Conservation (phyloP, 2,888 invertebrate species). For the Keiferia lycopersicella region DNA sequence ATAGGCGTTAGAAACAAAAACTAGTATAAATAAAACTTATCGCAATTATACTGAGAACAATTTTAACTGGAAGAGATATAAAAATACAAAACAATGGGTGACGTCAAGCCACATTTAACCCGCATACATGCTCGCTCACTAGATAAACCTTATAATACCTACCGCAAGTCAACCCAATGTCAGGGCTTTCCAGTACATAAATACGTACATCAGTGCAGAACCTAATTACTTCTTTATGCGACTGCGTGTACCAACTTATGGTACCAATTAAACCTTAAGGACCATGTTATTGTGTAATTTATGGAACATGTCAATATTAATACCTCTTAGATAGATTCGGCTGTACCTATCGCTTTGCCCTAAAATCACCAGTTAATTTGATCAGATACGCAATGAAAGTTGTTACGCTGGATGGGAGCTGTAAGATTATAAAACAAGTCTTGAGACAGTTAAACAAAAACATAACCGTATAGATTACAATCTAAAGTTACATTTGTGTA, state of each 20-base stretch:
- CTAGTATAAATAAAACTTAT: neutral
- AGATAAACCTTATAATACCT: constrained; percentile 36
- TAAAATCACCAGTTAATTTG: constrained; percentile 7
- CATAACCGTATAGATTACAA: constrained; percentile 4
- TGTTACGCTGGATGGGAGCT: neutral
- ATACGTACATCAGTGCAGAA: neutral
- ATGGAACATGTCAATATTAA: no score
- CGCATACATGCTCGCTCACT: constrained; percentile 37
- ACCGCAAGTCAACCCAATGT: constrained; percentile 38
- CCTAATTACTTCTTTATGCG: neutral
- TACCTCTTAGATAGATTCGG: neutral
- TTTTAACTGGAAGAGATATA: neutral
- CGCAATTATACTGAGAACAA: neutral
- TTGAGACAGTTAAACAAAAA: constrained; percentile 16
- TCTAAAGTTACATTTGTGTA: constrained; percentile 18
- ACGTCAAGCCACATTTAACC: constrained; percentile 54
- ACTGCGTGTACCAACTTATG: no score
- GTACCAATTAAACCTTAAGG: no score
- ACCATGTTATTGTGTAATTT: no score
- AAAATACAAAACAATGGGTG: constrained; percentile 39
- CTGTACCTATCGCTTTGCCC: neutral
- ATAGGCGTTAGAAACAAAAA: neutral
- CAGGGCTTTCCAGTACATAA: constrained; percentile 27
- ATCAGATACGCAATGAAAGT: constrained; percentile 22
- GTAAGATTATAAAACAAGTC: constrained; percentile 17